Base-by-base conservation (phyloP, 2,113 vertebrate species). In the Phalacrocorax brasilianus region DNA sequence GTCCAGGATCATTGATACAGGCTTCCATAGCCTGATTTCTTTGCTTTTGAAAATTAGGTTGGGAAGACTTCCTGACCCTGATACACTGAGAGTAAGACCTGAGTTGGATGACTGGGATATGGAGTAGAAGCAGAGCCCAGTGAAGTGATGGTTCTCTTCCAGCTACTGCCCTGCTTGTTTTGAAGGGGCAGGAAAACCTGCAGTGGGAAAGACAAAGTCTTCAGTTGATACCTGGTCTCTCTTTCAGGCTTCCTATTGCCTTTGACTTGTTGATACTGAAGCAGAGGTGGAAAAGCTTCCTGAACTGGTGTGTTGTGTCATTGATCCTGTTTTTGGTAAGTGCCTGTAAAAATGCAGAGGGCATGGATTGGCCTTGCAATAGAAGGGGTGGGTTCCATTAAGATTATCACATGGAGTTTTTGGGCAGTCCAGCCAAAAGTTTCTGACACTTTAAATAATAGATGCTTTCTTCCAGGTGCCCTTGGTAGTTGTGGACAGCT, bases 301-400 rank as follows among this genome's bases (percentile, higher is more conserved):
- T 99, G 40, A 97, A 68, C 42, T 99, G 99, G 99, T 98, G 98
- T 16, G 90, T 98, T 47, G 95, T 99, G 65, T 98, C 99, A 4
- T 66, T 99, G 79, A 92, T 99, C 87, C 92, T 99, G 28, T 98
- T 99, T 94, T 96, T 99, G 99, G 99, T 99, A 89, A 98, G 99
- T 96, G 44, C 61, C 80, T 56, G 6, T 27, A 28, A 4, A 26
- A 47, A 0, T 0, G 1, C 66, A 19, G 52, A 61, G 52, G 42
- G 70, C 52, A 20, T 10, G 40, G 67, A 9, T 40, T 49, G 3
- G 62, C 23, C n/a, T 79, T 49, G 27, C 61, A 38, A 0, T 5
- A 22, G 68, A 26, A 89, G 32, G 81, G 19, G 15, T 61, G 58
- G 38, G 7, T 58, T 89, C 84, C 49, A 5, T 56, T 23, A 61